Percentiles rank a stretch among this genome's conserved stretches.
phyloP scores from a whole-genome alignment of 2,797 vertebrate genomes.

The Eidolon dupreanum region DNA sequence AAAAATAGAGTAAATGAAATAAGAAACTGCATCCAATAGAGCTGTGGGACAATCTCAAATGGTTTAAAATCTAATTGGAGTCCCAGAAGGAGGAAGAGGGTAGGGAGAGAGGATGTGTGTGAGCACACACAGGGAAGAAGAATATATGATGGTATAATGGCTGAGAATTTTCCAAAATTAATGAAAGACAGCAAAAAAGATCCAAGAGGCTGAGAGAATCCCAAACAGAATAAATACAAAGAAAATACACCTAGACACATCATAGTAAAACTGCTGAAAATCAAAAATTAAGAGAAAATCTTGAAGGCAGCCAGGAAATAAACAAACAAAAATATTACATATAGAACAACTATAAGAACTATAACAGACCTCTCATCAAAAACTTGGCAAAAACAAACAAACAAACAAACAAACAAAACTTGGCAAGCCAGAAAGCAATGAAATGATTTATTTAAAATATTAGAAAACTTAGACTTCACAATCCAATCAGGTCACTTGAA shows the following conservation, averaged over 20 bases:
- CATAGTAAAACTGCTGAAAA: not conserved
- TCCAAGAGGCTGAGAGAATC: not conserved
- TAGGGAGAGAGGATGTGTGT: not conserved
- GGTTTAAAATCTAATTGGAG: not conserved
- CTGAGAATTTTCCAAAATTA: not conserved
- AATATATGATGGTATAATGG: not conserved
- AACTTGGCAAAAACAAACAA: no score
- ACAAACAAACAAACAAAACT: no score
- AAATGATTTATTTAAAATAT: not conserved
- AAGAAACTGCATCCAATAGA: not conserved
- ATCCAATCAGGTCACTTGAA: not conserved
- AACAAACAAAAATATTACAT: not conserved
- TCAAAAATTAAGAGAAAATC: not conserved
- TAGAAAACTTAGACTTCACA: not conserved
- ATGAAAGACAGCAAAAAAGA: not conserved
- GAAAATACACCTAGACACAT: not conserved
- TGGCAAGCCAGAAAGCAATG: not conserved
- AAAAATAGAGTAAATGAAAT: not conserved
- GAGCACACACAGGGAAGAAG: not conserved
- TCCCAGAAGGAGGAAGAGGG: not conserved
- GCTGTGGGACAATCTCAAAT: not conserved
- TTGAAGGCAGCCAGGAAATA: not conserved
- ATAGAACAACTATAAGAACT: not conserved
- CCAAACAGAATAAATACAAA: not conserved
- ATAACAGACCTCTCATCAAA: not conserved